Conservation (phyloP, 2,888 invertebrate species). For the Eledona agricola region DNA sequence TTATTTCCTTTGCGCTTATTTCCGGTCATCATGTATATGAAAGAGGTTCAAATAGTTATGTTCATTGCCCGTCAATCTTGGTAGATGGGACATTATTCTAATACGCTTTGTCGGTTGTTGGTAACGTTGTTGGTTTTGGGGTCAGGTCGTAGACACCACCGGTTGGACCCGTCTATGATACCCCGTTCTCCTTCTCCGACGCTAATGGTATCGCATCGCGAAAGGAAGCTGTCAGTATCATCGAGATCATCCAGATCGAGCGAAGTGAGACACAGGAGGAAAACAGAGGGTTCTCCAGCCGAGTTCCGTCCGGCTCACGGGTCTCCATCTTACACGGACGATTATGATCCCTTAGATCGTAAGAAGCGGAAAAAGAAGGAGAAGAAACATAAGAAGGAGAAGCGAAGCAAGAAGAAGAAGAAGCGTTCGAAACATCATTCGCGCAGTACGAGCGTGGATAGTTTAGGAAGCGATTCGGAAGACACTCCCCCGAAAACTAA, state of each 20-base stretch:
- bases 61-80: too few species aligned
- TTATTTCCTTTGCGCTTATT: too few species aligned
- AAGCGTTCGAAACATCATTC: slow-evolving; percentile 74
- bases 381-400: slow-evolving; percentile 74
- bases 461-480: slow-evolving; percentile 65
- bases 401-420: slow-evolving; percentile 76
- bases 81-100: too few species aligned
- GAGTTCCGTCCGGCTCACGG: slow-evolving; percentile 48
- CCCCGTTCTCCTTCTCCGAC: slow-evolving; percentile 64
- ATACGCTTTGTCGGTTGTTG: too few species aligned
- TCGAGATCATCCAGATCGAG: slow-evolving; percentile 60
- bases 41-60: too few species aligned
- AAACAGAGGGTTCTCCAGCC: slow-evolving; percentile 53
- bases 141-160: slow-evolving; percentile 50
- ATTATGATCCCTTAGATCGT: slow-evolving; percentile 64
- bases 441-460: slow-evolving; percentile 72
- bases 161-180: slow-evolving; percentile 61
- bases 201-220: slow-evolving; percentile 54
- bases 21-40: too few species aligned
- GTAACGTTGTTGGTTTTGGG: too few species aligned
- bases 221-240: slow-evolving; percentile 60
- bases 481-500: slow-evolving; percentile 43
- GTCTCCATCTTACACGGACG: slow-evolving; percentile 59
- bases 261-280: slow-evolving; percentile 58
- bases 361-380: slow-evolving; percentile 74